A percentile compares a stretch with the other conserved stretches of the same genome.
These are phyloP conservation scores for Dynastes maya DNA, from an alignment of 2,888 invertebrate genomes.

Conservation along the genomic window DNA sequence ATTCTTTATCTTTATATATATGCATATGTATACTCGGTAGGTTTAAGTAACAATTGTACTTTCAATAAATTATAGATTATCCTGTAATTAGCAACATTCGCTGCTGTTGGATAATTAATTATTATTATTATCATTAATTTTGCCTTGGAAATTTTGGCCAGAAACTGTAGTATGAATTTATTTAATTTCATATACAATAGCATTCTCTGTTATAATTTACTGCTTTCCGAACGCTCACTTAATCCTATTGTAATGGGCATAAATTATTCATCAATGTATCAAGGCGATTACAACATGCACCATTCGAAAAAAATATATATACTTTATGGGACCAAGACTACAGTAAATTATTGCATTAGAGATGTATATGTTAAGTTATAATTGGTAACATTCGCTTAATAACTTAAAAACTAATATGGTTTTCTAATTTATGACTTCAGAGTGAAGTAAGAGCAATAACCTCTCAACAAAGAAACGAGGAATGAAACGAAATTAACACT, in stretches of 20 bases:
- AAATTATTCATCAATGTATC: conserved; percentile 9
- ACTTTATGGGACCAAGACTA: background rate
- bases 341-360: background rate
- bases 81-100: too few relatives aligned
- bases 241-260: conserved; percentile 8
- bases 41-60: too few relatives aligned
- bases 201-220: background rate
- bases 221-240: background rate
- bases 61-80: too few relatives aligned
- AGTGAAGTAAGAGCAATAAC: background rate
- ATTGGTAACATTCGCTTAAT: background rate
- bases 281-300: conserved; percentile 1
- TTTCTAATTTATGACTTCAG: background rate
- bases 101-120: too few relatives aligned
- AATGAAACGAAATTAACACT: background rate
- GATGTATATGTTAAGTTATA: background rate
- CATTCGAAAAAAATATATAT: conserved; percentile 7
- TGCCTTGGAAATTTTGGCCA: background rate
- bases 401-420: background rate
- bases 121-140: background rate
- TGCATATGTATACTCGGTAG: too few relatives aligned
- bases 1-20: too few relatives aligned
- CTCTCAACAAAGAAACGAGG: background rate
- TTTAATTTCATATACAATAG: background rate
- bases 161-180: background rate